Conservation (phyloP, 2,888 invertebrate genomes). For the Leptinotarsa tumamoca region DNA sequence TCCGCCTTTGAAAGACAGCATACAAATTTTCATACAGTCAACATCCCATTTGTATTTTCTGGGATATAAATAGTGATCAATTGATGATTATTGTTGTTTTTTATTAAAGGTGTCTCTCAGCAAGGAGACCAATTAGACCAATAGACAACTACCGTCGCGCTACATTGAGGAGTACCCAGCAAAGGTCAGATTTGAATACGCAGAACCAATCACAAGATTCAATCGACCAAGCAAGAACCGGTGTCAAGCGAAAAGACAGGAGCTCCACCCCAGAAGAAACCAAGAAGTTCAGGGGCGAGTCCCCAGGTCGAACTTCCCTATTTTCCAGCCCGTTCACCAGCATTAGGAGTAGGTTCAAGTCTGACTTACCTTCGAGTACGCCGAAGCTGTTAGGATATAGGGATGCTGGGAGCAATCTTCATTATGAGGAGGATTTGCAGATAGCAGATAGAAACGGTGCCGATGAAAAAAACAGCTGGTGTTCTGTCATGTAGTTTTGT, state of each 20-base stretch:
- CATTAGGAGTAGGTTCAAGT: constrained; percentile 54
- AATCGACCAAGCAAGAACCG: constrained; percentile 50
- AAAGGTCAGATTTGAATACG: constrained; percentile 46
- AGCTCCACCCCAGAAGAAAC: constrained; percentile 55
- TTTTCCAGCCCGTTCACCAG: constrained; percentile 58
- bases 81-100: neutral
- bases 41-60: too few species aligned
- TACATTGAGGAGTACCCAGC: constrained; percentile 49
- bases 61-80: too few species aligned
- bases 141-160: constrained; percentile 51
- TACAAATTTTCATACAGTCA: too few species aligned
- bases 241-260: constrained; percentile 58
- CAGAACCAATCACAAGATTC: constrained; percentile 34
- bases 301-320: constrained; percentile 54
- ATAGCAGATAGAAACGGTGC: constrained; percentile 43
- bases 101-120: constrained; percentile 46
- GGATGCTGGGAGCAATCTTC: constrained; percentile 50
- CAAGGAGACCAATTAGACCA: constrained; percentile 54
- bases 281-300: constrained; percentile 56
- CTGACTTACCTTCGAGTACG: constrained; percentile 55
- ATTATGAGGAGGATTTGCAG: constrained; percentile 48
- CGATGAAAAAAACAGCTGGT: constrained; percentile 58
- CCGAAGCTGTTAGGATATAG: constrained; percentile 61
- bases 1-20: too few species aligned
- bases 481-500: constrained; percentile 58